These are phyloP conservation scores for Leptoteleia sp. DNA, from an alignment of 1,140 invertebrate genomes.

Conservation along the genomic window DNA sequence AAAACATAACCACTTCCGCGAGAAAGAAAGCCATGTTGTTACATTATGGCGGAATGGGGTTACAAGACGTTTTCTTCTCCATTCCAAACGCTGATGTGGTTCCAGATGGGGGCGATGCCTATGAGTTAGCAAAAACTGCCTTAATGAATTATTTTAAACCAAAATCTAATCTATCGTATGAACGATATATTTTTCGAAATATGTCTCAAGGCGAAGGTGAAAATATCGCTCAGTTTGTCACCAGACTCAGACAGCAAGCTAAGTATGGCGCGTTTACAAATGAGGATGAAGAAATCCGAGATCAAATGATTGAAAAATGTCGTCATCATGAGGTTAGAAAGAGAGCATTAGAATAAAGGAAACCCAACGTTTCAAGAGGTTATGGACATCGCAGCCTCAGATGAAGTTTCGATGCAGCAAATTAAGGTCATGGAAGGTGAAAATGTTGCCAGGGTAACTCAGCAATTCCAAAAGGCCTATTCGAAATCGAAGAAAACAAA, in stretches of 20 bases:
- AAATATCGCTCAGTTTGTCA: constrained; percentile 57
- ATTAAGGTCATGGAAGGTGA: too few species aligned
- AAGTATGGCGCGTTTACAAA: constrained; percentile 66
- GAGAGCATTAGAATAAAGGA: too few species aligned
- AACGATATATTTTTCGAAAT: constrained; percentile 69
- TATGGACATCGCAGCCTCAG: too few species aligned
- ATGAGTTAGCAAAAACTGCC: constrained; percentile 26
- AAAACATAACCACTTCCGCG: constrained; percentile 40
- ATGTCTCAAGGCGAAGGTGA: constrained; percentile 60
- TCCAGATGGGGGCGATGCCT: constrained; percentile 23
- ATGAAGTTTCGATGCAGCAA: too few species aligned
- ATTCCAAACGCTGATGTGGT: constrained; percentile 59
- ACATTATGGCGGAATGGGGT: constrained; percentile 57
- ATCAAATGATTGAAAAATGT: too few species aligned
- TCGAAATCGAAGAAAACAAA: too few species aligned
- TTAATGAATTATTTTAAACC: constrained; percentile 59
- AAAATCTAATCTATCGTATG: constrained; percentile 63
- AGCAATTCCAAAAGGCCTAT: too few species aligned
- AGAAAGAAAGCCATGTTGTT: constrained; percentile 55
- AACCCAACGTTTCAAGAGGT: too few species aligned
- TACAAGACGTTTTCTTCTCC: constrained; percentile 70
- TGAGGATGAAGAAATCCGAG: constrained; percentile 59
- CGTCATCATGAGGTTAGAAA: too few species aligned
- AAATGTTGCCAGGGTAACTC: too few species aligned
- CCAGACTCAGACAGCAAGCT: constrained; percentile 66